These are phyloP conservation scores for Lates japonicus DNA, from an alignment of 2,797 vertebrate genomes.

Conservation along the genomic window DNA sequence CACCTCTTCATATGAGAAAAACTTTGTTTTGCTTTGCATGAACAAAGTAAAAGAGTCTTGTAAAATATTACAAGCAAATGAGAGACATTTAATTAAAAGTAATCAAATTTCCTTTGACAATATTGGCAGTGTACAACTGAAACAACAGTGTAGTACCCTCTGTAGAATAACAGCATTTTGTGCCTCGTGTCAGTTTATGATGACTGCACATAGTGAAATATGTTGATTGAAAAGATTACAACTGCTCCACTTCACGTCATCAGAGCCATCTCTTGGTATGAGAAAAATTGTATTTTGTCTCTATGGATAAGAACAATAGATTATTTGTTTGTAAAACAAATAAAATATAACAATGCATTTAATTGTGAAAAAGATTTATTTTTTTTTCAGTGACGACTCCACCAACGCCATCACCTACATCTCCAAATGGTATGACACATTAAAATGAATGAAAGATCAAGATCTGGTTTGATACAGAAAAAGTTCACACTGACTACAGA, in stretches of 20 bases:
- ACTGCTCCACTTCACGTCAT: not conserved
- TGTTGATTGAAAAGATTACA: not conserved
- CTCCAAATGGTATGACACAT: conserved; percentile 9
- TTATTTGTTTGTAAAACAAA: not conserved
- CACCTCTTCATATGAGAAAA: no score
- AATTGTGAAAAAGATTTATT: not conserved
- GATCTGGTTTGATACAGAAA: no score
- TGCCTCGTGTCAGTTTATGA: not conserved
- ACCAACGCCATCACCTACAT: not conserved
- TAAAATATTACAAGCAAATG: no score
- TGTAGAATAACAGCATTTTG: no score
- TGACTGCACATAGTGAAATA: not conserved
- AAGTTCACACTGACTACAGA: no score
- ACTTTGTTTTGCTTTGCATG: no score
- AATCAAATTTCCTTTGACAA: no score
- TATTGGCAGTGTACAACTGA: no score
- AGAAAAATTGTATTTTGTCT: not conserved
- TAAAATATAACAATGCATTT: no score
- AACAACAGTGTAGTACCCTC: no score
- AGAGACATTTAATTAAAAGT: no score
- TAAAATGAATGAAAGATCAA: not conserved
- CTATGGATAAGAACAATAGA: not conserved
- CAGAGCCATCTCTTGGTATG: not conserved
- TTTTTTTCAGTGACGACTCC: not conserved
- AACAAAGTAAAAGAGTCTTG: no score